A percentile compares a stretch with the other conserved stretches of the same genome.
phyloP scores from a whole-genome alignment of 1,140 invertebrate species.

The Helicoverpa zea region DNA sequence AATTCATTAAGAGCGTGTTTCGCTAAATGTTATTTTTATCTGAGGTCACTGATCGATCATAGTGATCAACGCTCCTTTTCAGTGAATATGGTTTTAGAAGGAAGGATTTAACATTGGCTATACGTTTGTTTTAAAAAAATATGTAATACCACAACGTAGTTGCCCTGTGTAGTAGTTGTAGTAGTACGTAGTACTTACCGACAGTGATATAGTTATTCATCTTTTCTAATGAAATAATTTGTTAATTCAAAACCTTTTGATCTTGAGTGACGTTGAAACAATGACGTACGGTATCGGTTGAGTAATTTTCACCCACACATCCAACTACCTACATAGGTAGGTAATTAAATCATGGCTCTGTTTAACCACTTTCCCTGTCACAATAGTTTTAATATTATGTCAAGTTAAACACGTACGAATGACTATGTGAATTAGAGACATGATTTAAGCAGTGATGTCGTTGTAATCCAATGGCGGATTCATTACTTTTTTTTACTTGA shows the following conservation, averaged over 20 bases:
- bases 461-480: no score
- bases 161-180: no score
- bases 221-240: no score
- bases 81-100: neutral
- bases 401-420: neutral
- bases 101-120: no score
- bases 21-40: neutral
- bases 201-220: no score
- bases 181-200: no score
- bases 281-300: neutral
- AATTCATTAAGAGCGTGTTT: neutral
- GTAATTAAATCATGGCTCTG: constrained; percentile 6
- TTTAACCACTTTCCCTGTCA: constrained; percentile 7
- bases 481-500: no score
- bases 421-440: neutral
- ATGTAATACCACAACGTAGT: no score
- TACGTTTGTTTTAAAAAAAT: no score
- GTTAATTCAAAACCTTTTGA: neutral
- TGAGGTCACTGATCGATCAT: neutral
- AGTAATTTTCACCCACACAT: neutral
- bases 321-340: neutral
- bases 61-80: neutral
- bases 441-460: neutral
- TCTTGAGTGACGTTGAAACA: neutral
- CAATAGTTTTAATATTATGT: neutral